Base-by-base conservation (phyloP, 2,888 invertebrate genomes). In the Torymus auratus region DNA sequence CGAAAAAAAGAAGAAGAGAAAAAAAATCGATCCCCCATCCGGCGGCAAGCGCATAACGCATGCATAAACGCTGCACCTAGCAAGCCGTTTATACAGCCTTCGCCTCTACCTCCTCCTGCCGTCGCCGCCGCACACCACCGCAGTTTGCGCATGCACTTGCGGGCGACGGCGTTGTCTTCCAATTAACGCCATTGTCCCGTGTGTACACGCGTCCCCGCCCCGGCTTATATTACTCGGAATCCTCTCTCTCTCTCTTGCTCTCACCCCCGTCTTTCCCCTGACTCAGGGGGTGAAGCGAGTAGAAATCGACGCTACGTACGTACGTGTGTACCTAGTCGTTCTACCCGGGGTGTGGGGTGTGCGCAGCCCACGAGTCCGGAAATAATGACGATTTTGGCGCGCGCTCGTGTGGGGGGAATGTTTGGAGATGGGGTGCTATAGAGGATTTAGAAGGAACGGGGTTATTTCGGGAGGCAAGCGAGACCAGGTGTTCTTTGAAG, bases 131-230 rank as follows among this genome's bases (percentile, higher is more conserved):
- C 20, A 20, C 41, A 41, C 41, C 41, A 41, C 41, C 41, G 41
- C 41, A 58, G 65, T 58, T 56, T 74, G 68, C 68, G 62, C 68
- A 79, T 74, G 79, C 74, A 79, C 74, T 81, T 75, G 81, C 74
- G 69, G 78, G 70, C 62, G 71, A 75, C 86, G 85, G 84, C 86
- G 85, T 87, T 88, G 88, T 89, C 87, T 87, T 87, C 88, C 87
- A 89, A 89, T 89, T 88, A 88, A 88, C 88, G 88, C 87, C 86
- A 88, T 88, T 87, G 86, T 87, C 86, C 84, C 83, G 81, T 82
- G 78, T 81, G 83, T 75, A 83, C 83, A 68, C 80, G 73, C 77
- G 78, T 60, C 74, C 71, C 64, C 62, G 17, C 52, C 50, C 53
- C 52, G 20, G 41, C 65, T 65, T 41, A 53, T 23, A 41, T 23